Evolutionary conservation across 2,888 invertebrate genomes (phyloP), one percentile per base, ranked within the genome.

Genomic region (Myopa tessellatipennis): DNA sequence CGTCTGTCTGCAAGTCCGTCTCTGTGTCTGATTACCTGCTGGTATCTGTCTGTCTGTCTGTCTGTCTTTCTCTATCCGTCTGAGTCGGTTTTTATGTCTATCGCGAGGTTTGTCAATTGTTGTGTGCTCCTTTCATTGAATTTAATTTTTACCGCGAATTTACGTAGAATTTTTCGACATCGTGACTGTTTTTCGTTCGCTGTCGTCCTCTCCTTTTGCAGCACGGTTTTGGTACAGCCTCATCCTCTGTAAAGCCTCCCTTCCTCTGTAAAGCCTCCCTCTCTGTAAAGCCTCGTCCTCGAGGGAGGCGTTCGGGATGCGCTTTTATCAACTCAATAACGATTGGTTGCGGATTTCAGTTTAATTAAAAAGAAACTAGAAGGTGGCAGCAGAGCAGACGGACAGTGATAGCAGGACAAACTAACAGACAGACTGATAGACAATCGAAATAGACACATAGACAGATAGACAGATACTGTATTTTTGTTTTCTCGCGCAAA

Each of bases 311-410:
- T 70, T 5, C 3, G 5, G 10, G 26, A n/a, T 45, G 73, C 73
- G 73, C 73, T 73, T 72, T 73, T 67, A 38, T 52, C 12, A 38
- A 60, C 63, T 8, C 50, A 77, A 67, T 67, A 72, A 50, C 73
- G 75, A 77, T 77, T 75, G 79, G 69, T 77, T 79, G 75, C 40
- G 72, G 69, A 76, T 74, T 79, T 77, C 68, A 55, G 69, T 77
- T 79, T 79, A 79, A 79, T 79, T 79, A 79, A 79, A 79, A 74
- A 67, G 71, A 74, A 79, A 77, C 77, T 61, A 74, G 38, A 52
- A 74, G 40, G 40, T 50, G 60, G 26, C 14, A 45, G 4, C 38
- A 61, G 18, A 18, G 55, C 36, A 14, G 58, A 14, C 58, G n/a
- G 36, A 71, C 55, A 60, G 71, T 7, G 45, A 61, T 40, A 40